A percentile compares a stretch with the other conserved stretches of the same genome.
phyloP scores from a whole-genome alignment of 2,113 vertebrate genomes.

The Heterocephalus glaber region DNA sequence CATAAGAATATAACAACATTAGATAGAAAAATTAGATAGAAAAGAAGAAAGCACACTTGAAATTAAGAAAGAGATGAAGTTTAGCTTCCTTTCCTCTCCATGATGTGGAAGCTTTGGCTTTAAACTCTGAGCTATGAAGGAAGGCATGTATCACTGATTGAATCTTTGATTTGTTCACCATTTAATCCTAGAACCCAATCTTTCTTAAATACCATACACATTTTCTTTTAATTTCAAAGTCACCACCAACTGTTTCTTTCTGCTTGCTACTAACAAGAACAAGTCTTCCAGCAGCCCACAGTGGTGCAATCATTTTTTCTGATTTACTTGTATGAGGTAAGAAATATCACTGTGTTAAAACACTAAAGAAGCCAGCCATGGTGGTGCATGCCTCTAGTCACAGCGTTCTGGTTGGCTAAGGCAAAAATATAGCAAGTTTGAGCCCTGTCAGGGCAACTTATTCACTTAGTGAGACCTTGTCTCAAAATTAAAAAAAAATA shows the following conservation, averaged over 20 bases:
- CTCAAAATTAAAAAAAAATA: no score
- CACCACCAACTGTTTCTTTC: not conserved
- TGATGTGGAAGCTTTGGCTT: accelerated
- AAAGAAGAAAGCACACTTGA: not conserved
- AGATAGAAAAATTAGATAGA: not conserved
- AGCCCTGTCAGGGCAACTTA: not conserved
- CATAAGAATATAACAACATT: not conserved
- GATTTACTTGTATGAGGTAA: not conserved
- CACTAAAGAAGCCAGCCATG: not conserved
- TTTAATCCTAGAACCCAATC: not conserved
- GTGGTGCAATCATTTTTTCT: not conserved
- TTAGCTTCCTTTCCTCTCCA: not conserved
- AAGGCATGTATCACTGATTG: no score
- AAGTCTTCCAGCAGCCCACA: accelerated
- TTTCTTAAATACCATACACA: not conserved
- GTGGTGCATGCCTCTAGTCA: not conserved
- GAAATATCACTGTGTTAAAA: not conserved
- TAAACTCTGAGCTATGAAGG: not conserved
- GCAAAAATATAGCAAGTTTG: not conserved
- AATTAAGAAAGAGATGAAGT: no score
- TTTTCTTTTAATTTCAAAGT: not conserved
- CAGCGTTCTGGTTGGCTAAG: not conserved
- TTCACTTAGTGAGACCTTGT: not conserved
- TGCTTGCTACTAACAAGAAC: not conserved
- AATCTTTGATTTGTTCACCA: not conserved